Evolutionary conservation across 1,140 invertebrate genomes (phyloP), one percentile per base, ranked within the genome.

Genomic region (Drosophila persimilis): DNA sequence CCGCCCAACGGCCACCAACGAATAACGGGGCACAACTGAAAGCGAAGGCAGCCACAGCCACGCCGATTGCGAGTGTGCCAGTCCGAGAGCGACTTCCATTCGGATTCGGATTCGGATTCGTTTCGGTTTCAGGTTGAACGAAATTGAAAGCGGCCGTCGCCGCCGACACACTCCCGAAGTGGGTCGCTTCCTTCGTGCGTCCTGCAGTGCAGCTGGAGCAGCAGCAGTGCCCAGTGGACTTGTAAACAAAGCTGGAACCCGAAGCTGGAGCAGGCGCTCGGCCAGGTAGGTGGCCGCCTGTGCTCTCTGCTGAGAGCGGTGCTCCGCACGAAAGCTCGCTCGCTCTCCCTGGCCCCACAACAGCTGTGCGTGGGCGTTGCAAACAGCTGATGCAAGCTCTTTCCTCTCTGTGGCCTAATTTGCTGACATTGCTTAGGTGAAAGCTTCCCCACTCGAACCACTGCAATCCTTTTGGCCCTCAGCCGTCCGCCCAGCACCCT

Each of bases 1-100:
- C 78, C 83, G 83, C 73, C 83, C 83, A 88, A 81, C 84, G 74
- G 81, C 83, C 81, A 88, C 77, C 83, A 77, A 88, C 69, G 81
- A 75, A 77, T 85, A 65, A 81, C 80, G 60, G 64, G 61, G 59
- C 70, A 83, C 86, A 81, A 86, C 81, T 88, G 81, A 86, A 86
- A 88, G 83, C 81, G 74, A 81, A 52, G 57, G 20, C 60, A 43
- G 24, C 24, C 24, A 24, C 24, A 24, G 53, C 41, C 46, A 31
- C 35, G 11, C 58, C 69, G 59, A 63, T 26, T 39, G 50, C 71
- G 59, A 73, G 57, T 73, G 43, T 52, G 71, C 24, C 5, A 73
- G 48, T 73, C 71, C 31, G 31, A 31, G 31, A 31, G 8, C 39
- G 69, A 62, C 54, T 62, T 69, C 65, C 50, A 44, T 61, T 69